Percentiles rank a stretch among this genome's conserved stretches.
Conservation (phyloP, 1,140 invertebrate genomes). For the Armadillidium nasatum region DNA sequence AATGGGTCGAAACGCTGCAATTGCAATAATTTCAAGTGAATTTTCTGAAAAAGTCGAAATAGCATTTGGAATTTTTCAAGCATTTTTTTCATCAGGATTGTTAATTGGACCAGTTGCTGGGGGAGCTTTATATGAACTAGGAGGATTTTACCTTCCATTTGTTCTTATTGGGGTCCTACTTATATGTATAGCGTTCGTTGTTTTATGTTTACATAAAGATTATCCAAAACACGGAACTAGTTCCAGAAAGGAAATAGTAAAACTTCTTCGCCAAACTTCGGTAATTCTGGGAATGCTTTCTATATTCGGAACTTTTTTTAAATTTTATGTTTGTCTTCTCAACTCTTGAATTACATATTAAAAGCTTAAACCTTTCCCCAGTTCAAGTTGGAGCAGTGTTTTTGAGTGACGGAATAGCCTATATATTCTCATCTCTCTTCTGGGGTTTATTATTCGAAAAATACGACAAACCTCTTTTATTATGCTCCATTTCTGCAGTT, state of each 20-base stretch:
- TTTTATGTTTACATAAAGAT: slow-evolving; percentile 60
- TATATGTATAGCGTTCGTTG: slow-evolving; percentile 37
- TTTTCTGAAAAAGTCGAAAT: slow-evolving; percentile 22
- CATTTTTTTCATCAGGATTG: slow-evolving; percentile 16
- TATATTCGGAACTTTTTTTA: slow-evolving; percentile 67
- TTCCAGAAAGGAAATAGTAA: slow-evolving; percentile 59
- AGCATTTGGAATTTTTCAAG: slow-evolving; percentile 18
- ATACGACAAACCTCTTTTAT: slow-evolving; percentile 59
- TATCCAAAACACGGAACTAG: slow-evolving; percentile 46
- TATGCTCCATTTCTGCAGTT: slow-evolving; percentile 62
- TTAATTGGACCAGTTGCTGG: slow-evolving; percentile 46
- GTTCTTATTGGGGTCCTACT: slow-evolving; percentile 46
- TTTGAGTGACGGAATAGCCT: slow-evolving; percentile 79
- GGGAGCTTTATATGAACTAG: slow-evolving; percentile 46
- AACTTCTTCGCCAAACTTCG: slow-evolving; percentile 45
- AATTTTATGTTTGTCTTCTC: slow-evolving; percentile 77
- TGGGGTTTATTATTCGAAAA: slow-evolving; percentile 78
- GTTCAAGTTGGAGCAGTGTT: slow-evolving; percentile 76
- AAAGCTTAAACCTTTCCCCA: slow-evolving; percentile 66
- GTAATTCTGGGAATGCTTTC: slow-evolving; percentile 59
- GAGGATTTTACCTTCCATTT: slow-evolving; percentile 48
- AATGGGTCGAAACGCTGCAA: not conserved
- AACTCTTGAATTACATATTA: slow-evolving; percentile 72
- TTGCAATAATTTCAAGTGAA: slow-evolving; percentile 23
- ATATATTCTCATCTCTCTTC: slow-evolving; percentile 70